A percentile compares a stretch with the other conserved stretches of the same genome.
phyloP scores from a whole-genome alignment of 1,140 invertebrate species.

The Sipha flava region DNA sequence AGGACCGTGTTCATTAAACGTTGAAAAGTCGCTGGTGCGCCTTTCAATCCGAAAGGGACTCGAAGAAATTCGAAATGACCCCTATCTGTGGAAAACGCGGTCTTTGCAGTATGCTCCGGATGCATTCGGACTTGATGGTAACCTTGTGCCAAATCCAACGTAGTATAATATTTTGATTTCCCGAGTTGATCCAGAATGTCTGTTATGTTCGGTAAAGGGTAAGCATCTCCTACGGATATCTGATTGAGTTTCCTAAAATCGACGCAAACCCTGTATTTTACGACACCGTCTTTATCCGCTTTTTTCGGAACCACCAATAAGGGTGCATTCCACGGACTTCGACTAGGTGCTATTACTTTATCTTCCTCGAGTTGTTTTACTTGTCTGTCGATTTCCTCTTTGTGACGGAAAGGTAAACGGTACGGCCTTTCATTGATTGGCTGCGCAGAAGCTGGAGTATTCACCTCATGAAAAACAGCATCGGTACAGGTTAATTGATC shows the following conservation, averaged over 20 bases:
- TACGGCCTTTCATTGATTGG: slow-evolving; percentile 40
- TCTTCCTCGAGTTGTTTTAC: slow-evolving; percentile 37
- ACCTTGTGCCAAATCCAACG: slow-evolving; percentile 47
- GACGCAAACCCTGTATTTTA: slow-evolving; percentile 35
- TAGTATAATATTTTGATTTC: slow-evolving; percentile 45
- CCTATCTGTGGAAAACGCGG: slow-evolving; percentile 44
- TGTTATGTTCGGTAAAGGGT: slow-evolving; percentile 49
- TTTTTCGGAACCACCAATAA: slow-evolving; percentile 37
- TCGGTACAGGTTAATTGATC: not conserved
- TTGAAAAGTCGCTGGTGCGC: slow-evolving; percentile 45
- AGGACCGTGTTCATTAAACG: slow-evolving; percentile 43
- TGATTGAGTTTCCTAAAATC: slow-evolving; percentile 45
- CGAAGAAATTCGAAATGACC: slow-evolving; percentile 45
- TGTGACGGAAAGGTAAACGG: slow-evolving; percentile 41
- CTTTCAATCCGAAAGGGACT: slow-evolving; percentile 46
- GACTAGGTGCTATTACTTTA: slow-evolving; percentile 25
- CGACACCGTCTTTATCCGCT: slow-evolving; percentile 33
- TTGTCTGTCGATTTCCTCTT: slow-evolving; percentile 42
- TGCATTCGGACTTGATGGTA: slow-evolving; percentile 47
- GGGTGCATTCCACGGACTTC: slow-evolving; percentile 34
- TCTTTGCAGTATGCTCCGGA: slow-evolving; percentile 43
- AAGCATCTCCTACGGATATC: slow-evolving; percentile 45
- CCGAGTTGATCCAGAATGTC: slow-evolving; percentile 46
- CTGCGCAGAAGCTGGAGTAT: slow-evolving; percentile 31
- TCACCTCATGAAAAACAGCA: slow-evolving; percentile 36